phyloP scores from a whole-genome alignment of 2,797 vertebrate genomes.

The Phoxinus dragarum region DNA sequence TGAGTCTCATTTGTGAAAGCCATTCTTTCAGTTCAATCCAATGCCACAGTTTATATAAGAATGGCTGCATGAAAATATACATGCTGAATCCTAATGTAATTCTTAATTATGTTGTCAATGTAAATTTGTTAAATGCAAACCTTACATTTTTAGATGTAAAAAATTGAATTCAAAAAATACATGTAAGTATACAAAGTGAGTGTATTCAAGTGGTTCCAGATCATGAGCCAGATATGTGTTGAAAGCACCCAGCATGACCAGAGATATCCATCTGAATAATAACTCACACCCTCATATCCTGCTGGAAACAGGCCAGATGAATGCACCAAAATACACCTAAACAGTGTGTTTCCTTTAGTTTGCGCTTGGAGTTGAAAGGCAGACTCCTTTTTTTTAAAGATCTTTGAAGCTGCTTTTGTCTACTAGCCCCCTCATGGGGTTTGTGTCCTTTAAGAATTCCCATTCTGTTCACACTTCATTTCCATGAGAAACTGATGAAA shows the following conservation, averaged over 20 bases:
- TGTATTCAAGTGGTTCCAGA: constrained; percentile 5
- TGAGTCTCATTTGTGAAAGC: neutral
- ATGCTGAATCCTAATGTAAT: neutral
- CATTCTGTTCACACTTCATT: constrained; percentile 45
- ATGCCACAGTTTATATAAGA: neutral
- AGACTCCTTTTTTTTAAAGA: constrained; percentile 49
- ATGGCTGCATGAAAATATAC: neutral
- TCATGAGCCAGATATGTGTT: neutral
- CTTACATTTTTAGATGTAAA: neutral
- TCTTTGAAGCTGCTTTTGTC: constrained; percentile 50
- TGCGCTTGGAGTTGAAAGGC: neutral
- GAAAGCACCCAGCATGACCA: constrained; percentile 17
- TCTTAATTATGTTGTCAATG: neutral
- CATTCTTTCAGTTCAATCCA: neutral
- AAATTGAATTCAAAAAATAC: neutral
- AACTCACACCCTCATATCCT: constrained; percentile 59
- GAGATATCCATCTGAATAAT: constrained; percentile 58
- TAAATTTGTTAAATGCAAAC: neutral
- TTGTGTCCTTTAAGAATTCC: constrained; percentile 46
- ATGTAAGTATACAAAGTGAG: neutral
- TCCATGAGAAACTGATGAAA: constrained; percentile 60
- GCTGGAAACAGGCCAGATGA: constrained; percentile 48
- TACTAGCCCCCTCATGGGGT: constrained; percentile 46
- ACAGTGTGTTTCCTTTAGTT: constrained; percentile 30
- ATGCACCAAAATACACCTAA: constrained; percentile 30